Conservation (phyloP, 2,888 invertebrate genomes). For the Brachylomia viminalis region DNA sequence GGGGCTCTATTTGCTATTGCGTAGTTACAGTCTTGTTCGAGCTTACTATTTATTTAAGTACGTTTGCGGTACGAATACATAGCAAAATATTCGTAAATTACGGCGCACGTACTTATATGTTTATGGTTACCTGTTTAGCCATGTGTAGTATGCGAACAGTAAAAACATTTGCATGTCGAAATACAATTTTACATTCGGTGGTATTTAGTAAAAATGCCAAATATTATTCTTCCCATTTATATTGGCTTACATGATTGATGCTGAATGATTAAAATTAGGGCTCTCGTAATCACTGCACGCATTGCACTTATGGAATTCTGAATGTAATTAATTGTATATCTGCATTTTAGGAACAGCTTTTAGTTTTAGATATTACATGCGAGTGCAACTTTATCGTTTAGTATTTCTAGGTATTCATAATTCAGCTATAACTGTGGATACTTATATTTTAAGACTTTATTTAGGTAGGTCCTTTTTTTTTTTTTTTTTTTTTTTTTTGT, state of each 20-base stretch:
- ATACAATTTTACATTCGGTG: slow-evolving; percentile 27
- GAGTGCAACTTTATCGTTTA: slow-evolving; percentile 9
- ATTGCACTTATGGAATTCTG: slow-evolving; percentile 17
- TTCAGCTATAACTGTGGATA: not conserved
- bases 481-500: too few relatives aligned
- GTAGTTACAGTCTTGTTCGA: slow-evolving; percentile 61
- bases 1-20: slow-evolving; percentile 64
- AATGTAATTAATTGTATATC: slow-evolving; percentile 28
- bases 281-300: slow-evolving; percentile 21
- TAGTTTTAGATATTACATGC: not conserved
- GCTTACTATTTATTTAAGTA: slow-evolving; percentile 63
- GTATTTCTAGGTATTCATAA: slow-evolving; percentile 11
- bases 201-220: slow-evolving; percentile 19
- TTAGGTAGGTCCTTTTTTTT: too few relatives aligned
- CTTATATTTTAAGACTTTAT: not conserved
- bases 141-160: slow-evolving; percentile 3
- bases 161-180: slow-evolving; percentile 25
- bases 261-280: too few relatives aligned
- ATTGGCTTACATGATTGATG: slow-evolving; percentile 24
- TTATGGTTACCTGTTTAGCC: slow-evolving; percentile 19
- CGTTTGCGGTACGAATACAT: slow-evolving; percentile 53
- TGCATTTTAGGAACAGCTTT: slow-evolving; percentile 25
- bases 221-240: slow-evolving; percentile 6
- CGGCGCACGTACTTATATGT: slow-evolving; percentile 6
- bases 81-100: slow-evolving; percentile 50